Evolutionary conservation across 2,888 invertebrate species (phyloP).

Genomic region (Steromphala cineraria): DNA sequence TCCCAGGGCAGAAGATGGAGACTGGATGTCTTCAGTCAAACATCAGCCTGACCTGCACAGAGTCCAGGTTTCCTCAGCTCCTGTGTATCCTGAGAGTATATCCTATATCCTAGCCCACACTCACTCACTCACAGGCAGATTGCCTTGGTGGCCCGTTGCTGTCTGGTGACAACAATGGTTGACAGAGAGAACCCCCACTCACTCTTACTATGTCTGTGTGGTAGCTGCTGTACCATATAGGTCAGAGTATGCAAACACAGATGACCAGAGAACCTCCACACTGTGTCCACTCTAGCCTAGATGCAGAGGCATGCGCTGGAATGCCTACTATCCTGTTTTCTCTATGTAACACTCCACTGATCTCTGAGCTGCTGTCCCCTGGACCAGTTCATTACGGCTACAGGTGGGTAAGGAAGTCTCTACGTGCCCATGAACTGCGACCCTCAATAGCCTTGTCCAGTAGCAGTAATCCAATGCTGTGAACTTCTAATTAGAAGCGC

Average conservation of each 20-base stretch:
- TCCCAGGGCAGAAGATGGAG: too few relatives aligned
- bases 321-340: conserved; percentile 10
- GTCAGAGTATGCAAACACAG: not conserved
- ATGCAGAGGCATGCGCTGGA: not conserved
- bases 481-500: not conserved
- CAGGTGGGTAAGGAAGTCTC: not conserved
- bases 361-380: not conserved
- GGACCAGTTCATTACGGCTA: not conserved
- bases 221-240: not conserved
- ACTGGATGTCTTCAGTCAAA: too few relatives aligned
- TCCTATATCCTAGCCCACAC: too few relatives aligned
- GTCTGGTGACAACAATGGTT: not conserved
- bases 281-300: not conserved
- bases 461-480: too few relatives aligned
- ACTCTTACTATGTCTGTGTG: not conserved
- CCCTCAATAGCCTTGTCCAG: too few relatives aligned
- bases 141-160: not conserved
- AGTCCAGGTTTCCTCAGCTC: too few relatives aligned
- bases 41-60: too few relatives aligned
- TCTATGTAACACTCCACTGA: conserved; percentile 1
- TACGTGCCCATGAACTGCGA: too few relatives aligned
- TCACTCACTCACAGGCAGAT: too few relatives aligned
- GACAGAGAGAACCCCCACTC: not conserved
- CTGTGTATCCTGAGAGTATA: too few relatives aligned
- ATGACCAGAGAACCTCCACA: not conserved